A percentile compares a stretch with the other conserved stretches of the same genome.
Evolutionary conservation across 2,797 vertebrate species (phyloP).

Genomic region (Podarcis lilfordi): DNA sequence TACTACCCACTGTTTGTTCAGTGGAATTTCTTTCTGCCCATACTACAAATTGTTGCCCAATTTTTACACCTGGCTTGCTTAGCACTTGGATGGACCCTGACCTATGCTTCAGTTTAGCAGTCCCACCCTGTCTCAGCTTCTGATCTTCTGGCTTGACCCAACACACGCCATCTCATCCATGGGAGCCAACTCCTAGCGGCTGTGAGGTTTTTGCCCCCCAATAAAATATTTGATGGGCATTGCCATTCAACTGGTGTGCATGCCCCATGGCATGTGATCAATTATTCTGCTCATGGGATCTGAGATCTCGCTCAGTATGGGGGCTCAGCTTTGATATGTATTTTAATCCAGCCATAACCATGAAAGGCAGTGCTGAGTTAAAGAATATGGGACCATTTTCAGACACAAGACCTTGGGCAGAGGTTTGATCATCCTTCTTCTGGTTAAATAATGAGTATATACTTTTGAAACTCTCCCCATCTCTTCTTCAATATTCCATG

Average conservation of each 20-base stretch:
- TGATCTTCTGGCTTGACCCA: not conserved
- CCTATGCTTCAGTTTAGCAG: not conserved
- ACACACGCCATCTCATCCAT: not conserved
- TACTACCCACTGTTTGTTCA: not conserved
- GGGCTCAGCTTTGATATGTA: not conserved
- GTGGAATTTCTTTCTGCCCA: not conserved
- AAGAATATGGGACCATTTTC: not conserved
- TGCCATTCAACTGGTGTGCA: no score
- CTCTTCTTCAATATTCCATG: not conserved
- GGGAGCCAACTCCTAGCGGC: no score
- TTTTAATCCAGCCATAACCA: not conserved
- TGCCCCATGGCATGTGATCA: no score
- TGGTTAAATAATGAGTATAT: not conserved
- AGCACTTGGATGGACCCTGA: not conserved
- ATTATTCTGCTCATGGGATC: not conserved
- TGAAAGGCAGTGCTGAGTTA: not conserved
- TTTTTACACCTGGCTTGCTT: not conserved
- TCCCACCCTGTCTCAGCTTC: no score
- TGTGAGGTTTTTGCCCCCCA: no score
- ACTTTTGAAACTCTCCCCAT: not conserved
- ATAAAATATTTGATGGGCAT: no score
- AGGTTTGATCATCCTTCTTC: not conserved
- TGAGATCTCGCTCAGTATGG: not conserved
- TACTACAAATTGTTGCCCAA: not conserved
- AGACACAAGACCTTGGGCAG: no score